Evolutionary conservation across 2,797 vertebrate species (phyloP), one percentile per base, ranked within the genome.

Genomic region (Gymnothorax javanicus): DNA sequence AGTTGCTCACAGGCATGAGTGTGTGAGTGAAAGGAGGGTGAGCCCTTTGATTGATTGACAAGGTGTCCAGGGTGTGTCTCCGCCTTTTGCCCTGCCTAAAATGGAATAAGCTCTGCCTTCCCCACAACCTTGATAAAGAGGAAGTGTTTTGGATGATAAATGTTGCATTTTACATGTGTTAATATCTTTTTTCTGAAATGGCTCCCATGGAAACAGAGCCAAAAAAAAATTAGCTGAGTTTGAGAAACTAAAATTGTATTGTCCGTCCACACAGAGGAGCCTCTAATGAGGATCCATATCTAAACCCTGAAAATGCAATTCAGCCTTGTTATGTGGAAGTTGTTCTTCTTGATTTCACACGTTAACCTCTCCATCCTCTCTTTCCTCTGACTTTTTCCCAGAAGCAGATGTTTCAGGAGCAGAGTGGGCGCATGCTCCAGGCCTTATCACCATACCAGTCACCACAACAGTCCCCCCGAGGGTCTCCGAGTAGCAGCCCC

Each of bases 401-500:
- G 85, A 82, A 99, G 96, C 97, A 98, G 94, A 97, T 94, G 92
- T 97, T 99, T 92, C 99, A 99, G 95, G 98, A 99, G 91, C 93
- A 96, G 50, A 98, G 98, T 0, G 98, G 97, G 0, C 96, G 98
- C 17, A 96, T 99, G 97, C 96, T 99, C 5, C 98, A 99, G 95
- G 98, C 98, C 11, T 94, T 99, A 84, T 99, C 98, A 2, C 98
- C 98, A 1, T 97, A 98, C 92, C 96, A 98, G 89, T 97, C 97
- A 56, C 97, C 97, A 0, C 96, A 95, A 0, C 96, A 96, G 84
- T 91, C 94, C 92, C 95, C 95, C 56, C 96, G 96, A 23, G 95
- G 95, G 1, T 97, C 96, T 82, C 96, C 96, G 0, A 97, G 96
- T 20, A 96, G 96, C 0, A 96, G 95, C 90, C 60, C 79, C 64